These are phyloP conservation scores for Ispidina picta DNA, from an alignment of 2,797 vertebrate genomes.

Conservation along the genomic window DNA sequence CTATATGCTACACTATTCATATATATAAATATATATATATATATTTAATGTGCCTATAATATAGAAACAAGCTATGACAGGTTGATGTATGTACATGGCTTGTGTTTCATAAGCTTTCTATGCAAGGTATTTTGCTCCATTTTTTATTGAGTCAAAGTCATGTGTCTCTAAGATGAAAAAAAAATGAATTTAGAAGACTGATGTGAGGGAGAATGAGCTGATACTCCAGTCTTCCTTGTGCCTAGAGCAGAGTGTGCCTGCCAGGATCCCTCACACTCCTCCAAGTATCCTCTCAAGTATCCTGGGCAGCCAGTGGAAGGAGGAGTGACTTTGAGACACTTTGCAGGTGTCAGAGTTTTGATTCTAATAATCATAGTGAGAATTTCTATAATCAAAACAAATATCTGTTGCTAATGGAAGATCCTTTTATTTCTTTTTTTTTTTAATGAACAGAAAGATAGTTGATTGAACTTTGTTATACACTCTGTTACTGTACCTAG, in stretches of 20 bases:
- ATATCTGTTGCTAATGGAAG: background rate
- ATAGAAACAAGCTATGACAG: background rate
- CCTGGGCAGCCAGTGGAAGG: background rate
- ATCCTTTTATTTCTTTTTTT: background rate
- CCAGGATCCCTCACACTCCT: background rate
- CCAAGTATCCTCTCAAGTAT: background rate
- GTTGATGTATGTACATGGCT: background rate
- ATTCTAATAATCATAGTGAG: background rate
- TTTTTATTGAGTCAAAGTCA: background rate
- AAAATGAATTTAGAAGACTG: background rate
- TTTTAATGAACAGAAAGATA: background rate
- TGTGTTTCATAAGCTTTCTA: background rate
- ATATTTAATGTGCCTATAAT: background rate
- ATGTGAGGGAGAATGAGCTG: background rate
- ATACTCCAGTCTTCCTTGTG: background rate
- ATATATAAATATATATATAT: no score
- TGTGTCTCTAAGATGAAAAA: background rate
- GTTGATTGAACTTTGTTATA: background rate
- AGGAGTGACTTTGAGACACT: background rate
- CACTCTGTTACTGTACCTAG: background rate
- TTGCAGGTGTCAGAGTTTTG: background rate
- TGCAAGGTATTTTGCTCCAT: background rate
- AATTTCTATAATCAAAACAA: background rate
- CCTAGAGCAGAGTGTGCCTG: background rate
- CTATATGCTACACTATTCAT: background rate